Base-by-base conservation (phyloP, 2,888 invertebrate genomes). In the Bombylius discolor region DNA sequence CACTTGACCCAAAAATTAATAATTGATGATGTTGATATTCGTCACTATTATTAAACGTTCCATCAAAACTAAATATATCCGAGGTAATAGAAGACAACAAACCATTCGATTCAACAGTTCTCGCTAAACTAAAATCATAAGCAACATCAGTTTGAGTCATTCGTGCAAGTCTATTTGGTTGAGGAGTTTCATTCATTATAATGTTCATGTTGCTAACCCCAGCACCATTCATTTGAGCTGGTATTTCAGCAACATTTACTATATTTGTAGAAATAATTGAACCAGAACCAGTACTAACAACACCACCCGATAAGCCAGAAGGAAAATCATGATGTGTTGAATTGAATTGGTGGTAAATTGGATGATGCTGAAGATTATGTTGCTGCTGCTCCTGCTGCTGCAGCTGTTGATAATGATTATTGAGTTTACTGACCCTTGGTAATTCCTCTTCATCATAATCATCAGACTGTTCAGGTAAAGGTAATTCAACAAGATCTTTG, bases 371-470 rank as follows among this genome's bases (percentile, higher is more conserved):
- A 7, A 7, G 7, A 36, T 36, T 5, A 36, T 36, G 8, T 36
- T 36, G 34, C 34, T 34, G 34, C 34, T 36, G 51, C 44, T 53
- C 51, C 3, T 42, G 39, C 11, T 42, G 39, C 3, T 42, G 39
- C 4, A 11, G 11, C 39, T 42, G 39, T 11, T 57, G 53, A 55
- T 53, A 52, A 44, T 56, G 42, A 23, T 47, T 36, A 33, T 34
- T 50, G 55, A 56, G 61, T 59, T 59, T 59, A 61, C 58, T 61
- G 59, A 59, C 61, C 59, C 59, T 59, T 56, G 54, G 54, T 42
- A 11, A 11, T 42, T 42, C 39, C 11, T 42, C 11, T 8, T 42
- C 39, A 11, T 42, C 11, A 11, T 42, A 5, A 11, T 42, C 39
- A 11, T 42, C 11, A 11, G 11, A 11, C 57, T 56, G 57, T 52